Evolutionary conservation across 2,888 invertebrate species (phyloP), one percentile per base, ranked within the genome.

Genomic region (Polydrusus pterygomalis): DNA sequence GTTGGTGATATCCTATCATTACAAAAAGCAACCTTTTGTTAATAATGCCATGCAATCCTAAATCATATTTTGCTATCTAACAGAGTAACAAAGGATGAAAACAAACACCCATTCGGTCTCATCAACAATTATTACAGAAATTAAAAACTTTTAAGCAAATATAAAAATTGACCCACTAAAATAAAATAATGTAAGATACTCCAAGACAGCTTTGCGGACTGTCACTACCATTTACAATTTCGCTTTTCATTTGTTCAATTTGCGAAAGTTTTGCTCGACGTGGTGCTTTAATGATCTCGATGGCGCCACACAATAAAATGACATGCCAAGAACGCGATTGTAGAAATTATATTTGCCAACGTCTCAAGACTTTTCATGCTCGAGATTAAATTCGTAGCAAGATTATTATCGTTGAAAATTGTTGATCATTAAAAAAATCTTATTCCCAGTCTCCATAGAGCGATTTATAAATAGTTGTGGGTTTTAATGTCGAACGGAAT

Each of bases 231-330:
- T 18, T 51, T 51, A 18, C 8, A 51, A 51, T 20, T 51, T 49
- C 51, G 9, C 51, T 49, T 49, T 49, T 17, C 18, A 17, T 38
- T n/a, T 15, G 20, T 43, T 18, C 43, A 20, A 20, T 40, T 38
- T 20, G 62, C 62, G 62, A 43, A 18, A 63, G 62, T 40, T 10
- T 43, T 18, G 62, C 43, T 43, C 43, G 43, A 43, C 43, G 43
- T 43, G 43, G n/a, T 13, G 43, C 13, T 43, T 18, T 63, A 63
- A 63, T 63, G 43, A 63, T 63, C 1, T 9, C 18, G 10, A 60
- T 11, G 38, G 18, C 43, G 43, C 18, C 9, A 17, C 62, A 63
- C 43, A 20, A 40, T 2, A 43, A 40, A 63, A 40, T 40, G 62
- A 63, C 62, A n/a, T n/a, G 43, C 10, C 43, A 43, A 43, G 34